Percentiles rank a stretch among this genome's conserved stretches.
Conservation (phyloP, 1,140 invertebrate genomes). For the Gyrodactylus bullatarudis region DNA sequence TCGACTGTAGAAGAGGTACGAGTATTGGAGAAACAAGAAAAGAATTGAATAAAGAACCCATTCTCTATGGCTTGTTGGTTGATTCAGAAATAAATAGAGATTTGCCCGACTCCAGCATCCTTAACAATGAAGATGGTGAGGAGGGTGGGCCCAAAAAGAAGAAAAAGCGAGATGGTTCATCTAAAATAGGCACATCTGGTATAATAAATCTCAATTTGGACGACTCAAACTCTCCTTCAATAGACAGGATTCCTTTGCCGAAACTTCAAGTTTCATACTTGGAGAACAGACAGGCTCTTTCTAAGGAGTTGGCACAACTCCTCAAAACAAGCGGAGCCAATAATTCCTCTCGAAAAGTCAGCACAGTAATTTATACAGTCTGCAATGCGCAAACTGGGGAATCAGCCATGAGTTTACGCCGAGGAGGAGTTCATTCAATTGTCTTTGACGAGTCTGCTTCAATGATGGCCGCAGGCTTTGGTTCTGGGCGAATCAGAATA, state of each 20-base stretch:
- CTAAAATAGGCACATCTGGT: neutral
- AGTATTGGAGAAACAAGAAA: neutral
- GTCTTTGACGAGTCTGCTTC: neutral
- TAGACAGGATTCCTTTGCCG: neutral
- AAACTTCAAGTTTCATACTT: neutral
- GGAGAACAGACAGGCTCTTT: neutral
- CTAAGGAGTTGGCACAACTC: neutral
- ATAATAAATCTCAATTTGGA: neutral
- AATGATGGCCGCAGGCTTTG: neutral
- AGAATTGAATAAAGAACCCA: neutral
- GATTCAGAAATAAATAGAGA: neutral
- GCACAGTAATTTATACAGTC: neutral
- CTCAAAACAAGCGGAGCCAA: neutral
- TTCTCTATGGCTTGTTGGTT: neutral
- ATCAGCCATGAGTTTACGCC: neutral
- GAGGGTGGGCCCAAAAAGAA: neutral
- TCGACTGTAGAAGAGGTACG: neutral
- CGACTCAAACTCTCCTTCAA: neutral
- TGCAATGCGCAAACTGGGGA: neutral
- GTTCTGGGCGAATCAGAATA: neutral
- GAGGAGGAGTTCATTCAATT: neutral
- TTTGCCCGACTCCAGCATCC: neutral
- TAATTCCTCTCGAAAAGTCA: neutral
- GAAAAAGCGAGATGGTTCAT: neutral
- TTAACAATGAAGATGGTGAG: neutral